phyloP scores from a whole-genome alignment of 2,113 vertebrate genomes.

The Mormyrus iriodes region DNA sequence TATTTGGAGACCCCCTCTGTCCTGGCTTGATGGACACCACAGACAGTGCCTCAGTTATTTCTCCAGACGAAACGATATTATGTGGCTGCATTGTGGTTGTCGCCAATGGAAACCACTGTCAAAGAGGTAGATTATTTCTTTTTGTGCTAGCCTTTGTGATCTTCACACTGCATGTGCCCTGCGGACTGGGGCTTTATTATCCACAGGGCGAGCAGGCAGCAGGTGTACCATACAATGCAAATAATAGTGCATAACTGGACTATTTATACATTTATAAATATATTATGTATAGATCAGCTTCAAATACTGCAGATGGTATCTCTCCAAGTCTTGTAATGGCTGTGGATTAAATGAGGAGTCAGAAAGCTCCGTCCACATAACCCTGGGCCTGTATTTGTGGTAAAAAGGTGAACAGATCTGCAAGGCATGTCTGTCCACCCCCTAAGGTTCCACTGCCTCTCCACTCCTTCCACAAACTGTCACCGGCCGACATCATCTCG shows the following conservation, averaged over 20 bases:
- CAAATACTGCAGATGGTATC: background rate
- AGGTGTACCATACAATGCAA: background rate
- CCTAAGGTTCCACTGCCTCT: background rate
- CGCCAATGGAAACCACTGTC: background rate
- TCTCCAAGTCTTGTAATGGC: background rate
- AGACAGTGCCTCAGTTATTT: background rate
- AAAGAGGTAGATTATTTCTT: background rate
- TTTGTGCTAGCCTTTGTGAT: background rate
- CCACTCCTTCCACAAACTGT: background rate
- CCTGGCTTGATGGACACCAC: background rate
- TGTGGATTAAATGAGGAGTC: background rate
- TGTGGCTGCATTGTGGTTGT: background rate
- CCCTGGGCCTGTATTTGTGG: background rate
- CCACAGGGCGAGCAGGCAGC: background rate
- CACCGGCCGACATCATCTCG: background rate
- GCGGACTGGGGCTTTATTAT: background rate
- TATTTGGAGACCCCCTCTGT: background rate
- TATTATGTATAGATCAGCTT: background rate
- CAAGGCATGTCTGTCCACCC: background rate
- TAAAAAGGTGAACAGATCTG: background rate
- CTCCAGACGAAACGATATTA: background rate
- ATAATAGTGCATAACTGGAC: background rate
- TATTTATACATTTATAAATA: background rate
- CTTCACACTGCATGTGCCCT: background rate
- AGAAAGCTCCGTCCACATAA: background rate